Base-by-base conservation (phyloP, 2,113 vertebrate genomes). In the Crotalus viridis region DNA sequence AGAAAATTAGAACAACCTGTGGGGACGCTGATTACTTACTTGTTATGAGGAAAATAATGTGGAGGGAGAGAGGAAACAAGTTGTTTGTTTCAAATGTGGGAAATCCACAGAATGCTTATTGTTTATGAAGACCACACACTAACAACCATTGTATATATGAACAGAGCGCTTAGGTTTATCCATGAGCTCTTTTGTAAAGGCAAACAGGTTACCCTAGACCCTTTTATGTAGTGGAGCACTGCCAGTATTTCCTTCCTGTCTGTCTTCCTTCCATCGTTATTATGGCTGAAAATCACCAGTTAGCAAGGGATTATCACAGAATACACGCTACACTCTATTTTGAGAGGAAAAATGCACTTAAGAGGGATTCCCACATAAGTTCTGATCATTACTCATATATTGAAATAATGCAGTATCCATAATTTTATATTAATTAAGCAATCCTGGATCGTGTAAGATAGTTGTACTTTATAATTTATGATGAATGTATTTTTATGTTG, bases 261-360 rank as follows among this genome's bases (percentile, higher is more conserved):
- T 91, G 43, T 46, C 54, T 85, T 91, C 81, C 91, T 91, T 87
- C 85, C 91, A 91, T 87, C 85, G 64, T 21, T 91, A 91, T 91
- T 87, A 4, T 33, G 85, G n/a, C 46, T 64, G 46, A 91, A 87
- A 57, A 85, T 15, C 85, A 52, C 46, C n/a, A 57, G 3, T 33
- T 54, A 91, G 51, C 52, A 87, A 48, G 28, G 9, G 6, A 48
- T 33, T 22, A 24, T 8, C 55, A 61, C 15, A 24, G 33, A 33
- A 85, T 17, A 28, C 22, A 81, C 17, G 4, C 74, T n/a, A 56
- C 43, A 46, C n/a, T 9, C 52, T 13, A 28, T 46, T 54, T 69
- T 54, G 69, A 46, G 59, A 39, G 6, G 69, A 52, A 43, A 81
- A 91, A 59, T 57, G 15, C 74, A 59, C 86, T 85, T 46, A 33